Evolutionary conservation across 2,113 vertebrate species (phyloP), one percentile per base, ranked within the genome.

Genomic region (Paedocypris sp.): DNA sequence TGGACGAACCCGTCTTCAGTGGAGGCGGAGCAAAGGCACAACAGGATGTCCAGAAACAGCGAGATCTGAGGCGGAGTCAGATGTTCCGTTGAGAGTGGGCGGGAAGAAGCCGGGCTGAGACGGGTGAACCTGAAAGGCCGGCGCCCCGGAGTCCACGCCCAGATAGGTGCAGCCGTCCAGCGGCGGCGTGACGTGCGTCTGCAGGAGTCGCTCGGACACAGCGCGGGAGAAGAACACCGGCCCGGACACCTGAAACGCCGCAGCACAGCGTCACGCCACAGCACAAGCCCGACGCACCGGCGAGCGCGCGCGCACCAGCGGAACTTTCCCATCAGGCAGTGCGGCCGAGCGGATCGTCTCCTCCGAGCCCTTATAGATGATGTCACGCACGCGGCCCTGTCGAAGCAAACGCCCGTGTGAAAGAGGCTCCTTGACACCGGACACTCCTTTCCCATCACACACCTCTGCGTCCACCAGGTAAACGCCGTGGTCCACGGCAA

Each of bases 141-240:
- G 89, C 41, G 91, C 90, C 49, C 93, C 94, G 0, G 93, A 97
- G 73, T 99, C 95, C 78, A 95, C 77, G 31, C 95, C 95, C 83
- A 95, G 77, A 69, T 99, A 99, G 32, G 94, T 99, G 77, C 95
- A 99, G 58, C 91, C 92, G 0, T 97, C 88, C 71, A 99, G 79
- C 1, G 95, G 95, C 1, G 92, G 82, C 15, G 79, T 76, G 52
- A 96, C 91, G 0, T 95, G 91, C 22, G 88, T 90, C 73, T 91
- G 86, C 36, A 99, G 77, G n/a, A 99, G 81, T 63, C 82, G 87
- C 73, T 98, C 95, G 0, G 93, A 87, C 0, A 90, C 86, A 2
- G 82, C 78, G 13, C 80, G 78, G 32, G 90, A 89, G 77, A 97
- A 95, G 82, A 97, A 99, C 59, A 89, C 90, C 0, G 93, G 75